A percentile compares a stretch with the other conserved stretches of the same genome.
phyloP scores from a whole-genome alignment of 2,797 vertebrate species.

The Cyprinodon diabolis region DNA sequence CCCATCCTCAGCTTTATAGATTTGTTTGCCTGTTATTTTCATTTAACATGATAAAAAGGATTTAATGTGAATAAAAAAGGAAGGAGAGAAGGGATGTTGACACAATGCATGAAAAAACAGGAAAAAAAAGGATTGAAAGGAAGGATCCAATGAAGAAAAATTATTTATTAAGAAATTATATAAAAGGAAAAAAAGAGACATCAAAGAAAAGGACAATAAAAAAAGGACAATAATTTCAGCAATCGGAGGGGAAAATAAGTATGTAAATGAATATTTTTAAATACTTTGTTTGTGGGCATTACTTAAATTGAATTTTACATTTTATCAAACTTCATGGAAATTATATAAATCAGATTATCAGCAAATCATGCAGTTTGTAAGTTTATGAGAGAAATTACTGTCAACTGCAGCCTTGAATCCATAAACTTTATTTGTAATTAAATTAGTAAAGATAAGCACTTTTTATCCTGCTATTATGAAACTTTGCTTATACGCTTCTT shows the following conservation, averaged over 20 bases:
- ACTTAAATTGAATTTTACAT: too few relatives aligned
- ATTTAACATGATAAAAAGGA: slow-evolving; percentile 1
- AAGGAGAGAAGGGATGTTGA: not conserved
- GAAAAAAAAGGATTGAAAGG: not conserved
- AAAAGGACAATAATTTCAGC: too few relatives aligned
- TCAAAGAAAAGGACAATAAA: too few relatives aligned
- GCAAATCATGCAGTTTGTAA: not conserved
- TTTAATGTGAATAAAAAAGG: not conserved
- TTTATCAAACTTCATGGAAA: not conserved
- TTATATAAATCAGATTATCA: not conserved
- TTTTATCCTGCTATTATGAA: too few relatives aligned
- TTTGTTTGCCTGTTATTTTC: not conserved
- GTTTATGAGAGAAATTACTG: not conserved
- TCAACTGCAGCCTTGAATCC: not conserved
- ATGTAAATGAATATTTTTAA: too few relatives aligned
- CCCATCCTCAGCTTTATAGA: not conserved
- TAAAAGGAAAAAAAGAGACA: too few relatives aligned
- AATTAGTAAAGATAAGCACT: too few relatives aligned
- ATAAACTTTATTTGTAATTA: not conserved
- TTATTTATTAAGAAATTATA: too few relatives aligned
- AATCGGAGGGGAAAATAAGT: too few relatives aligned
- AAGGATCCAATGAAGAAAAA: too few relatives aligned
- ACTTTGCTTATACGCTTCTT: not conserved
- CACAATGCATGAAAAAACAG: not conserved
- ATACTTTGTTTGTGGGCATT: too few relatives aligned